phyloP scores from a whole-genome alignment of 2,113 vertebrate species.

The Lathamus discolor region DNA sequence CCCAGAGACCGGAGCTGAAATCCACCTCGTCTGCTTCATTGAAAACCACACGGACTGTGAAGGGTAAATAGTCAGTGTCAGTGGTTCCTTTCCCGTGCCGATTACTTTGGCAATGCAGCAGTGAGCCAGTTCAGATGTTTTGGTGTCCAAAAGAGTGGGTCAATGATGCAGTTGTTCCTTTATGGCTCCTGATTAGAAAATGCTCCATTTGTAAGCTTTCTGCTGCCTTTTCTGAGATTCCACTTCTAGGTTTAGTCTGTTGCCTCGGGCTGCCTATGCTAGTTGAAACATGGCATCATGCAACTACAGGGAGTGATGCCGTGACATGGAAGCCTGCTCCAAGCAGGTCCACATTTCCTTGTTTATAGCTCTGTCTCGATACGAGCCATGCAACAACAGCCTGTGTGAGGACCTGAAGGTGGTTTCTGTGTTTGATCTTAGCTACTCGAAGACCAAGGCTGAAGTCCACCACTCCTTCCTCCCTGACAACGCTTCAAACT shows the following conservation, averaged over 20 bases:
- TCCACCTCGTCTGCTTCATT: background rate
- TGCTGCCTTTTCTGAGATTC: background rate
- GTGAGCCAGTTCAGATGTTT: background rate
- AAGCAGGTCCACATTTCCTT: background rate
- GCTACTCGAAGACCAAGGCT: slow-evolving; percentile 16
- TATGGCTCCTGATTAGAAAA: background rate
- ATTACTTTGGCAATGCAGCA: background rate
- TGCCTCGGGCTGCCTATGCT: background rate
- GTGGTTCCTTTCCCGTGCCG: background rate
- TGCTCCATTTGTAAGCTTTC: background rate
- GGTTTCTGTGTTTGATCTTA: slow-evolving; percentile 42
- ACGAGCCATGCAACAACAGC: background rate
- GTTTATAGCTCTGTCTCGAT: background rate
- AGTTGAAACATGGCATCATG: background rate
- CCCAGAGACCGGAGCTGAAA: background rate
- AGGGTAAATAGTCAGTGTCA: slow-evolving; percentile 12
- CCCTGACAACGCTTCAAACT: background rate
- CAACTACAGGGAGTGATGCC: accelerated
- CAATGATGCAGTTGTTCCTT: accelerated
- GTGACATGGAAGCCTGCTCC: background rate
- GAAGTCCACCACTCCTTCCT: background rate
- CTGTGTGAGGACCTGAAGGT: background rate
- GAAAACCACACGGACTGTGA: background rate
- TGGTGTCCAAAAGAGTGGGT: background rate
- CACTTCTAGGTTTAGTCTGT: background rate